Conservation (phyloP, 2,113 vertebrate genomes). For the Tonatia bakeri region DNA sequence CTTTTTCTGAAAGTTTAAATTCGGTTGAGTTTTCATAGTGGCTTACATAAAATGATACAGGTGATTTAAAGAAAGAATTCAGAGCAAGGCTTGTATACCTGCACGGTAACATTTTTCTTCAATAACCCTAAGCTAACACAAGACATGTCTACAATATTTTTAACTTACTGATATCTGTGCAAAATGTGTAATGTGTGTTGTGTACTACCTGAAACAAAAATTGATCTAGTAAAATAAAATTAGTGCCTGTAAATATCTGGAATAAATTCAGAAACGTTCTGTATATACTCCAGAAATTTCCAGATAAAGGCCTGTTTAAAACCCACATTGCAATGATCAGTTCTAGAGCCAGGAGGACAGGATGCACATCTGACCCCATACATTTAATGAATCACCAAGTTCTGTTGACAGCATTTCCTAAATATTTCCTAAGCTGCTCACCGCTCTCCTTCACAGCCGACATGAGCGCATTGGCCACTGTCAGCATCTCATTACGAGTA, state of each 20-base stretch:
- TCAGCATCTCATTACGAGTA: slow-evolving; percentile 41
- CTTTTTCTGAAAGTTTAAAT: not conserved
- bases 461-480: not conserved
- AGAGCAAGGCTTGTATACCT: not conserved
- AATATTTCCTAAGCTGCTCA: slow-evolving; percentile 20
- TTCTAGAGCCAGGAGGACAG: not conserved
- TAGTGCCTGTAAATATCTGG: not conserved
- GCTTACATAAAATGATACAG: not conserved
- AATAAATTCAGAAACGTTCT: slow-evolving; percentile 5
- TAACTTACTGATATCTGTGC: not conserved
- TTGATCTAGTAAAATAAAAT: not conserved
- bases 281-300: not conserved
- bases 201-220: not conserved
- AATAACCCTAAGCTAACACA: not conserved
- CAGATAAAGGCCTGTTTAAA: slow-evolving; percentile 4
- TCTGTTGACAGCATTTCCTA: slow-evolving; percentile 19
- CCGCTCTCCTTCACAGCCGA: not conserved
- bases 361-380: slow-evolving; percentile 4
- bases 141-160: not conserved
- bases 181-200: not conserved
- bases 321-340: not conserved
- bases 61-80: not conserved
- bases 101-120: not conserved
- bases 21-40: not conserved
- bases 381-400: slow-evolving; percentile 30